Conservation (phyloP, 2,113 vertebrate species). For the Silurus meridionalis region DNA sequence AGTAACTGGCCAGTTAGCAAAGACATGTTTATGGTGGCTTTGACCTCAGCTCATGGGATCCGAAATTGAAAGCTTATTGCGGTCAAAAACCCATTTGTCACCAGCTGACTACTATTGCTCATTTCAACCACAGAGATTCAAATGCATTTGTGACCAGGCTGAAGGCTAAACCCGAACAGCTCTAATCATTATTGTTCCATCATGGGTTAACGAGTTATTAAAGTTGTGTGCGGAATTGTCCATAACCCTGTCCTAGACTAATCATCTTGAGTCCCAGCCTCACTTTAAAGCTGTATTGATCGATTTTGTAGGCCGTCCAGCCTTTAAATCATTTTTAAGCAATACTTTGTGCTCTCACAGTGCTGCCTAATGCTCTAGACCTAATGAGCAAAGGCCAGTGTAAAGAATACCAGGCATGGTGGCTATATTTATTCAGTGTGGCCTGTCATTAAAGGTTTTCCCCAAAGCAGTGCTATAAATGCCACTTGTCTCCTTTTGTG, state of each 20-base stretch:
- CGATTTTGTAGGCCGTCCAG: constrained; percentile 29
- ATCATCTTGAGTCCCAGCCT: constrained; percentile 7
- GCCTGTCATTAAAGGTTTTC: constrained; percentile 18
- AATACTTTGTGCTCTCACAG: constrained; percentile 34
- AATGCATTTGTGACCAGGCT: background rate
- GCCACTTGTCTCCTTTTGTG: constrained; percentile 7
- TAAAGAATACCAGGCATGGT: background rate
- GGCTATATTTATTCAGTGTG: background rate
- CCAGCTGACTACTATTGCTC: constrained; percentile 21
- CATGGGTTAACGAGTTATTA: constrained; percentile 19
- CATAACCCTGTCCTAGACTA: background rate
- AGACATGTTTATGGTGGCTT: constrained; percentile 6
- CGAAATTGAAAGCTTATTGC: background rate
- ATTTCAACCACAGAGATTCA: background rate
- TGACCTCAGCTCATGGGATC: constrained; percentile 23
- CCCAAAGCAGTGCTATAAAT: constrained; percentile 23
- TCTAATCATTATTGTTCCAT: constrained; percentile 3
- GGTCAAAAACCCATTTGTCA: constrained; percentile 16
- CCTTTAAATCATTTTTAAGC: constrained; percentile 37
- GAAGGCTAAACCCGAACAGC: background rate
- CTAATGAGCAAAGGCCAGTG: constrained; percentile 13
- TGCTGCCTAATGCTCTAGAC: background rate
- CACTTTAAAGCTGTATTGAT: constrained; percentile 39
- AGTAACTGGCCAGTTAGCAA: constrained; percentile 18
- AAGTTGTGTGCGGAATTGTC: background rate